A percentile compares a stretch with the other conserved stretches of the same genome.
Conservation (phyloP, 1,140 invertebrate genomes). For the Nylanderia fulva region DNA sequence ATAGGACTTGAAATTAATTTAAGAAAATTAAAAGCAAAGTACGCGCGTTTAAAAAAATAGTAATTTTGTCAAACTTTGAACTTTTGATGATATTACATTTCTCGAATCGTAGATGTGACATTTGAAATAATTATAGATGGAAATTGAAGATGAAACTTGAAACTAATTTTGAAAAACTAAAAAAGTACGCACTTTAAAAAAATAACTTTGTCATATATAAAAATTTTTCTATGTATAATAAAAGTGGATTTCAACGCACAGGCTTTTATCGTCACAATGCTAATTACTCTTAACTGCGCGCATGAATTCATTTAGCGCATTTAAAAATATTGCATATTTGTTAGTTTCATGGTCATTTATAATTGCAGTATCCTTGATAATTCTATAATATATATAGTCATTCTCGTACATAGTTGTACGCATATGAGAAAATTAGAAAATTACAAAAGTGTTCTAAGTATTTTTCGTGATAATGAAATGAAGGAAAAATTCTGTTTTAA, state of each 20-base stretch:
- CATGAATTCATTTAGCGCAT: neutral
- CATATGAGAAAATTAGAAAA: neutral
- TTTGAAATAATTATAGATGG: neutral
- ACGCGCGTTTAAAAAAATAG: neutral
- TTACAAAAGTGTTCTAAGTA: neutral
- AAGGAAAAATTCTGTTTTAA: neutral
- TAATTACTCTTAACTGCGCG: conserved; percentile 26
- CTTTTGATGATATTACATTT: neutral
- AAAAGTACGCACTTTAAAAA: neutral
- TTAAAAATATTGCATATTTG: conserved; percentile 32
- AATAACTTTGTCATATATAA: neutral
- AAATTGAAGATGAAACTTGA: too few relatives aligned
- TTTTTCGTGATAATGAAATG: neutral
- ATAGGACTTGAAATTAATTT: neutral
- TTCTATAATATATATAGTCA: neutral
- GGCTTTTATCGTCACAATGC: neutral
- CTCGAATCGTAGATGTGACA: neutral
- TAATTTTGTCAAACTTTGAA: neutral
- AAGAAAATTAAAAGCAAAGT: neutral
- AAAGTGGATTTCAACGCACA: neutral
- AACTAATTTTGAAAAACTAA: neutral
- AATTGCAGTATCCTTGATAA: neutral
- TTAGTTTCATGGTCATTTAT: neutral
- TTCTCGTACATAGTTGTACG: neutral
- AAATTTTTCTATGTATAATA: neutral